Percentiles rank a stretch among this genome's conserved stretches.
These are phyloP conservation scores for Pseudomyrmex sp. DNA, from an alignment of 1,140 invertebrate species.

Conservation along the genomic window DNA sequence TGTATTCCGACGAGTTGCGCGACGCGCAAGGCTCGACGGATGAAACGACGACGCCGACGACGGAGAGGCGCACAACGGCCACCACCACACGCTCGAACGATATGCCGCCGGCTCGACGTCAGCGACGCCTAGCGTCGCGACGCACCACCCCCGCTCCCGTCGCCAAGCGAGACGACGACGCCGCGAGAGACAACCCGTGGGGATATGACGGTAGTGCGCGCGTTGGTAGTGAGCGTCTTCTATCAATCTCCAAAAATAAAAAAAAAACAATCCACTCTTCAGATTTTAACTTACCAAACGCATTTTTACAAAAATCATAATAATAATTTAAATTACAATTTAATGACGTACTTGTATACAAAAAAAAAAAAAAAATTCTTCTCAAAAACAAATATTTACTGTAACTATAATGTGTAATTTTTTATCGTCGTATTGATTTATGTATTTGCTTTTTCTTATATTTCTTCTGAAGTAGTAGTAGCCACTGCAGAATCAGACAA, in stretches of 20 bases:
- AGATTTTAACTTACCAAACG: no score
- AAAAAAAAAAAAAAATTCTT: no score
- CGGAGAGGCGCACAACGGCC: slow-evolving; percentile 63
- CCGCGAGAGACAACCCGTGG: slow-evolving; percentile 5
- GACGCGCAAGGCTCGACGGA: slow-evolving; percentile 43
- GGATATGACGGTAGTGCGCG: background rate
- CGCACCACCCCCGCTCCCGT: slow-evolving; percentile 61
- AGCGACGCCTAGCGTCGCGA: slow-evolving; percentile 76
- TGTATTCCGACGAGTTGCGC: background rate
- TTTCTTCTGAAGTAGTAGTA: no score
- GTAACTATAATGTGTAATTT: no score
- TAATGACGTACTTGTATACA: no score
- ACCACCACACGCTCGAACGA: slow-evolving; percentile 65
- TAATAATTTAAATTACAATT: no score
- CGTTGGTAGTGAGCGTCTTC: background rate
- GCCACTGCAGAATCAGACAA: no score
- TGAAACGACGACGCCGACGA: slow-evolving; percentile 2
- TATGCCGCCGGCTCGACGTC: slow-evolving; percentile 73
- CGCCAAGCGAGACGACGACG: slow-evolving; percentile 35
- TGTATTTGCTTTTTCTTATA: no score
- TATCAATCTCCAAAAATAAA: background rate
- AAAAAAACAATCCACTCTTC: no score
- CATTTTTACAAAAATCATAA: no score
- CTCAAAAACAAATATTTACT: no score
- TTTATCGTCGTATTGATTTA: no score